Evolutionary conservation across 2,888 invertebrate genomes (phyloP).

Genomic region (Rhimphoctona megacephalus): DNA sequence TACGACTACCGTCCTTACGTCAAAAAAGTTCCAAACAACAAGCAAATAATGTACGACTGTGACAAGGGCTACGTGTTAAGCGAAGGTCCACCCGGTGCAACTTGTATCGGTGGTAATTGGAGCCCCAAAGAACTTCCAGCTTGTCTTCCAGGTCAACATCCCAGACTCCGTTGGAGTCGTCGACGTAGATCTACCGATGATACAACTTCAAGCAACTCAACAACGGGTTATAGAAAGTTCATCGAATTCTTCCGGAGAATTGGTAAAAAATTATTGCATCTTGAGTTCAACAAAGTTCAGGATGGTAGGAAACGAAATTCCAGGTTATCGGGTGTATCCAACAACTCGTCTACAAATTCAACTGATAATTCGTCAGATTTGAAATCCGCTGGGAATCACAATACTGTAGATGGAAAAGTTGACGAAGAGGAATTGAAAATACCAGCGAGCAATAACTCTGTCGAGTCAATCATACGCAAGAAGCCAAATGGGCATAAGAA

Average conservation of each 20-base stretch:
- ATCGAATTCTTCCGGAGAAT: slow-evolving; percentile 83
- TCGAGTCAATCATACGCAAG: slow-evolving; percentile 67
- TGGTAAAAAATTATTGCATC: slow-evolving; percentile 80
- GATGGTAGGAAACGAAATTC: slow-evolving; percentile 63
- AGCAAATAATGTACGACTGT: slow-evolving; percentile 98
- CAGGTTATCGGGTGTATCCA: not conserved
- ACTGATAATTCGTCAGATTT: slow-evolving; percentile 30
- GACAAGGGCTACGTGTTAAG: slow-evolving; percentile 95
- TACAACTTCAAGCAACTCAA: slow-evolving; percentile 22
- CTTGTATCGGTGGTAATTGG: slow-evolving; percentile 97
- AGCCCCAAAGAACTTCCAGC: slow-evolving; percentile 94
- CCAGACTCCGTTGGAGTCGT: slow-evolving; percentile 93
- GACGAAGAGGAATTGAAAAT: slow-evolving; percentile 48
- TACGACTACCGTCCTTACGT: slow-evolving; percentile 98
- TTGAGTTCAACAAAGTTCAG: slow-evolving; percentile 80
- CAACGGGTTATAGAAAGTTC: slow-evolving; percentile 78
- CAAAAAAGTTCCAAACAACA: slow-evolving; percentile 94
- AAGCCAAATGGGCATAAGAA: slow-evolving; percentile 73
- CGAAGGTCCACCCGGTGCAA: slow-evolving; percentile 96
- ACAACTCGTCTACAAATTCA: not conserved
- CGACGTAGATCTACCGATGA: slow-evolving; percentile 86
- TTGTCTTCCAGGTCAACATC: slow-evolving; percentile 95
- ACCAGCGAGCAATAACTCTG: slow-evolving; percentile 58
- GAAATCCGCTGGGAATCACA: slow-evolving; percentile 67
- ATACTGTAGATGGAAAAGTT: slow-evolving; percentile 60